phyloP scores from a whole-genome alignment of 2,797 vertebrate species.

The Crocidura indochinensis region DNA sequence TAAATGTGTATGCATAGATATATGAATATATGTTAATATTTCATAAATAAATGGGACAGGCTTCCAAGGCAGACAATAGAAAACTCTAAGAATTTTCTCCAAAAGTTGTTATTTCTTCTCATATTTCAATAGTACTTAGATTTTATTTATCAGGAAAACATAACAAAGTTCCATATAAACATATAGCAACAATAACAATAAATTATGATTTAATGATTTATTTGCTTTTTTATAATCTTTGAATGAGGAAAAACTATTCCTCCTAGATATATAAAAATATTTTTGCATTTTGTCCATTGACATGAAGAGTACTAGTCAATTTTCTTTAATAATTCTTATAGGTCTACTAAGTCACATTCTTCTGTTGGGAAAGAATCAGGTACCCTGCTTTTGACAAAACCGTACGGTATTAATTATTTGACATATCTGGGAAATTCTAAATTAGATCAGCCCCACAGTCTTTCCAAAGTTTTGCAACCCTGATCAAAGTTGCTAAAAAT shows the following conservation, averaged over 20 bases:
- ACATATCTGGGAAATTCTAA: constrained; percentile 34
- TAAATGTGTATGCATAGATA: too few relatives aligned
- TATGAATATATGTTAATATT: constrained; percentile 4
- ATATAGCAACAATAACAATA: neutral
- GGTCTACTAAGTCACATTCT: neutral
- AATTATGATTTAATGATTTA: neutral
- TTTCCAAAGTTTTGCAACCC: constrained; percentile 52
- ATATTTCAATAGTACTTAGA: neutral
- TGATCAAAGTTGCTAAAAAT: constrained; percentile 55
- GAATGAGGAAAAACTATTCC: constrained; percentile 12
- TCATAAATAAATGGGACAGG: constrained; percentile 5
- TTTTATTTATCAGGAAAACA: constrained; percentile 55
- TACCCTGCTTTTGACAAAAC: constrained; percentile 25
- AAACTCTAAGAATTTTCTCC: constrained; percentile 5
- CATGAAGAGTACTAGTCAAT: neutral
- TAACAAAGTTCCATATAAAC: constrained; percentile 28
- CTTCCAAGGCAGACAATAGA: neutral
- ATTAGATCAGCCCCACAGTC: constrained; percentile 9
- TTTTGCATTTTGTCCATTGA: neutral
- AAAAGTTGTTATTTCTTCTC: constrained; percentile 7
- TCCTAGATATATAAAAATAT: neutral
- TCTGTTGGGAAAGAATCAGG: neutral
- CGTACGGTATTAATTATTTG: neutral
- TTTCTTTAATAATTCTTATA: neutral
- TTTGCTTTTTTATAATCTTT: constrained; percentile 24